A percentile compares a stretch with the other conserved stretches of the same genome.
Conservation (phyloP, 2,113 vertebrate genomes). For the Lathamus discolor region DNA sequence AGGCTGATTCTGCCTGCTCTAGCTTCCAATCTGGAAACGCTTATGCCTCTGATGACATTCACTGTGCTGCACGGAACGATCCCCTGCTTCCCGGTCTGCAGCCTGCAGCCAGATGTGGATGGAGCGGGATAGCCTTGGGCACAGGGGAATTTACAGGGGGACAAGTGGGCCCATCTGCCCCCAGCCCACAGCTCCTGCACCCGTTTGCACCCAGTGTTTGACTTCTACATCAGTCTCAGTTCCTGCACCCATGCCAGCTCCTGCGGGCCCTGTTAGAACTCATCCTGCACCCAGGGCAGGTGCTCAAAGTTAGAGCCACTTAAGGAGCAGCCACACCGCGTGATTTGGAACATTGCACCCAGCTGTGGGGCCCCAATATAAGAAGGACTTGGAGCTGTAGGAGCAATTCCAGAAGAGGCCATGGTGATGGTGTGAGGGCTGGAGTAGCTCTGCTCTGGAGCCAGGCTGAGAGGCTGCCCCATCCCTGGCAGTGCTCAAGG, state of each 20-base stretch:
- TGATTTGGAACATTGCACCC: not conserved
- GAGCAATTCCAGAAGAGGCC: not conserved
- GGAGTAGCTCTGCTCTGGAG: not conserved
- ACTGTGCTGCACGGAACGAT: not conserved
- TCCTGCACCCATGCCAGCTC: not conserved
- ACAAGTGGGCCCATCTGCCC: not conserved
- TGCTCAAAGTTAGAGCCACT: not conserved
- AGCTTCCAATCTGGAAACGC: not conserved
- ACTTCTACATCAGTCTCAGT: not conserved
- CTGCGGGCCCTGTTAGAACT: not conserved
- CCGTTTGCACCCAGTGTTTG: not conserved
- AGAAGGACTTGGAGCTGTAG: not conserved
- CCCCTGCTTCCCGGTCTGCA: rapidly evolving
- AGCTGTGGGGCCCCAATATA: not conserved
- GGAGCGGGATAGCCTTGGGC: rapidly evolving
- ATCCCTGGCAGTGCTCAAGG: not conserved
- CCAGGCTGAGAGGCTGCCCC: not conserved
- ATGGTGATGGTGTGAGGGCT: not conserved
- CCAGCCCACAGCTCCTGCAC: not conserved
- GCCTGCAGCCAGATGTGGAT: not conserved
- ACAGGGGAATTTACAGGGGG: rapidly evolving
- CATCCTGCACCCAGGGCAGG: not conserved
- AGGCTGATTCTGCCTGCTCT: not conserved
- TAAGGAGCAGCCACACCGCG: rapidly evolving
- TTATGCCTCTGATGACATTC: not conserved